Conservation (phyloP, 2,113 vertebrate species). For the Nettapus auritus region DNA sequence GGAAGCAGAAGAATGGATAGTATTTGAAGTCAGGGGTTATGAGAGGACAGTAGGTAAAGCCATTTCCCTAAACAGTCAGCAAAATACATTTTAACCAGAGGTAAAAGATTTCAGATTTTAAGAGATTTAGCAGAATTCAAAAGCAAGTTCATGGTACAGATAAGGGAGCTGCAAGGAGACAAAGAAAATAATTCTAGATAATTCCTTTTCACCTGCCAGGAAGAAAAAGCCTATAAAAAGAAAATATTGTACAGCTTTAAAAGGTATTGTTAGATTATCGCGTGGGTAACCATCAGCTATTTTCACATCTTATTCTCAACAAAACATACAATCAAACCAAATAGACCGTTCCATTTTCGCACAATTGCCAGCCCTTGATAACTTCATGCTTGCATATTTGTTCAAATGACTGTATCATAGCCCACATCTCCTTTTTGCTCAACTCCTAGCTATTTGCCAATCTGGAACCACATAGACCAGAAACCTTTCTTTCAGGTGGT, state of each 20-base stretch:
- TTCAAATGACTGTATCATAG: neutral
- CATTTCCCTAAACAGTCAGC: conserved; percentile 11
- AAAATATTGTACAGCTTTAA: conserved; percentile 3
- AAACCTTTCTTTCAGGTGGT: neutral
- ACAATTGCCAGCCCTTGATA: neutral
- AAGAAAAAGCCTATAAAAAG: neutral
- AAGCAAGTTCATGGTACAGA: neutral
- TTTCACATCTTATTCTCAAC: neutral
- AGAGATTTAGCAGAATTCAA: conserved; percentile 11
- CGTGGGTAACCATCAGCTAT: neutral
- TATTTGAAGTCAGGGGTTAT: neutral
- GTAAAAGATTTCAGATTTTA: neutral
- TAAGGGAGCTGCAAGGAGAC: conserved; percentile 22
- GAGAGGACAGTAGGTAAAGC: neutral
- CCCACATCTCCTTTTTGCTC: neutral
- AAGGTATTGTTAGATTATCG: neutral
- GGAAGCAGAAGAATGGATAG: neutral
- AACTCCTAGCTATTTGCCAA: neutral
- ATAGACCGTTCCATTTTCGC: neutral
- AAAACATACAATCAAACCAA: neutral
- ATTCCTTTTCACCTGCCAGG: conserved; percentile 13
- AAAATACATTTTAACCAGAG: conserved; percentile 4
- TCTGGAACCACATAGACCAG: neutral
- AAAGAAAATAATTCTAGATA: conserved; percentile 24
- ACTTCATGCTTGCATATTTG: accelerated